Percentiles rank a stretch among this genome's conserved stretches.
These are phyloP conservation scores for Vireo altiloquus DNA, from an alignment of 2,113 vertebrate species.

Conservation along the genomic window DNA sequence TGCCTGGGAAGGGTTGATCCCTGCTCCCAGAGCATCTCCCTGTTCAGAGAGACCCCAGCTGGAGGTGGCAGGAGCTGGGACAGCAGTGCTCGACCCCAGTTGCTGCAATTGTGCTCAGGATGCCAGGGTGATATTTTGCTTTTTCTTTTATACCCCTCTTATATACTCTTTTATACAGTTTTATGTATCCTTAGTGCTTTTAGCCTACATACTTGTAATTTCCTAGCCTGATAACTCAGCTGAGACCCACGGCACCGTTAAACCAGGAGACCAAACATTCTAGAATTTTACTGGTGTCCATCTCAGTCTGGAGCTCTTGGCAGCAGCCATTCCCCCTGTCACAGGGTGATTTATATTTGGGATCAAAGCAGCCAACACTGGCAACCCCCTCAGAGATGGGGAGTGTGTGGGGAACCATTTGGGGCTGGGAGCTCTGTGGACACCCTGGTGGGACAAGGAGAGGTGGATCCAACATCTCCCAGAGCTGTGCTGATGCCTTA, in stretches of 20 bases:
- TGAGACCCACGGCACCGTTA: too few species aligned
- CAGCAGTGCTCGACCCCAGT: too few species aligned
- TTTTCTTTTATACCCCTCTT: too few species aligned
- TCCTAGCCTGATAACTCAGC: too few species aligned
- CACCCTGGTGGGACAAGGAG: not conserved
- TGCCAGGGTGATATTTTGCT: too few species aligned
- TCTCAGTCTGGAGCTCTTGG: not conserved
- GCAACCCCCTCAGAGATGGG: not conserved
- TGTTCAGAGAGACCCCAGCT: not conserved
- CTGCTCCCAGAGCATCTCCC: not conserved
- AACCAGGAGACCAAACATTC: too few species aligned
- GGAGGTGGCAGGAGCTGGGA: not conserved
- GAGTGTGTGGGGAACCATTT: fast-evolving
- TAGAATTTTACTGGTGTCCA: too few species aligned
- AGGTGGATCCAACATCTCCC: not conserved
- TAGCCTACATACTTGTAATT: too few species aligned
- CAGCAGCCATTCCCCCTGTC: not conserved
- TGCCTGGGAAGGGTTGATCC: not conserved
- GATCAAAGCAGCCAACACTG: not conserved
- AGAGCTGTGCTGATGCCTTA: not conserved
- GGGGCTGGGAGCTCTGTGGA: too few species aligned
- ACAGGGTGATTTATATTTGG: fast-evolving
- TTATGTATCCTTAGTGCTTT: too few species aligned
- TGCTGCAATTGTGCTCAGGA: not conserved
- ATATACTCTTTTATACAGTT: too few species aligned